These are phyloP conservation scores for Polymixis flavicincta DNA, from an alignment of 2,888 invertebrate species.

Conservation along the genomic window DNA sequence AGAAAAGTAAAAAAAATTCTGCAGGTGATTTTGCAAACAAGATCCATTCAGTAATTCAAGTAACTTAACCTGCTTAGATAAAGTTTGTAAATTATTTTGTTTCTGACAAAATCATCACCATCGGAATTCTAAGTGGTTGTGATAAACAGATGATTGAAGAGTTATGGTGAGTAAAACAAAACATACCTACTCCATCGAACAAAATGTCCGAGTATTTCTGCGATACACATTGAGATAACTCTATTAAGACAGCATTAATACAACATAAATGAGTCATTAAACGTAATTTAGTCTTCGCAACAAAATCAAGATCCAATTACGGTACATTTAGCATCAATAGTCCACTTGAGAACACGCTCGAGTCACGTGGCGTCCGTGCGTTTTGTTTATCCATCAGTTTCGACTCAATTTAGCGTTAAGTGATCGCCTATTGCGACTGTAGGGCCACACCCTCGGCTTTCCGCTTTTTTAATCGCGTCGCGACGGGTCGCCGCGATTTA, in stretches of 20 bases:
- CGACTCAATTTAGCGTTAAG: conserved; percentile 87
- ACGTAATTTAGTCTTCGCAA: conserved; percentile 68
- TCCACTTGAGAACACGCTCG: conserved; percentile 74
- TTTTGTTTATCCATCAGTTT: conserved; percentile 86
- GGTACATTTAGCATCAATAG: conserved; percentile 86
- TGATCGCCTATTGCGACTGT: conserved; percentile 76
- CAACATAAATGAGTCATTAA: conserved; percentile 70
- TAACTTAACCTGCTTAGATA: background rate
- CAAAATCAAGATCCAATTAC: conserved; percentile 87
- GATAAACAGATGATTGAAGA: background rate
- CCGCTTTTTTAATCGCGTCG: conserved; percentile 80
- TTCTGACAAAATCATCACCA: background rate
- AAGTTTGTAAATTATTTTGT: background rate
- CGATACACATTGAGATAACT: conserved; percentile 35
- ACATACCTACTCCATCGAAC: background rate
- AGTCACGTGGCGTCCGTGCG: conserved; percentile 82
- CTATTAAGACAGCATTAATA: conserved; percentile 48
- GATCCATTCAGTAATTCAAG: background rate
- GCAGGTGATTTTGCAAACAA: background rate
- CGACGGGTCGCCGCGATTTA: conserved; percentile 82
- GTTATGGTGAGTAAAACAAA: background rate
- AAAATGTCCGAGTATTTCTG: background rate
- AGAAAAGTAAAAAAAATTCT: background rate
- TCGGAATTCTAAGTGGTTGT: background rate
- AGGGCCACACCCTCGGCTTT: conserved; percentile 80